phyloP scores from a whole-genome alignment of 2,888 invertebrate species.

The Tenthredo scrophulariae region DNA sequence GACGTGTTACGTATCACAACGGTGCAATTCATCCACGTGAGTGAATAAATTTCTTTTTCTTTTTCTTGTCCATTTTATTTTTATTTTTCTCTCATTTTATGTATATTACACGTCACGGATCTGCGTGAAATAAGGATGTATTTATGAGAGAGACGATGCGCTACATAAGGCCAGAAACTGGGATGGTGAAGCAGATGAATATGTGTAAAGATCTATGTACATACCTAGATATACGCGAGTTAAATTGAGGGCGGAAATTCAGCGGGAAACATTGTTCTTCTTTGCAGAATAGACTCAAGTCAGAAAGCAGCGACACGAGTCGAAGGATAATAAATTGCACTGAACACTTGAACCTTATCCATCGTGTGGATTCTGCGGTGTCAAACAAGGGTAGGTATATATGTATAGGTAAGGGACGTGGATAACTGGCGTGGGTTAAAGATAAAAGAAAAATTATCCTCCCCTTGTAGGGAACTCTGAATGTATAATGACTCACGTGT shows the following conservation, averaged over 20 bases:
- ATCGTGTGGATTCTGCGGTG: background rate
- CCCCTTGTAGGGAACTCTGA: background rate
- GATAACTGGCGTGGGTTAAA: background rate
- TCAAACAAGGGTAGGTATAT: background rate
- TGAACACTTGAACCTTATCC: background rate
- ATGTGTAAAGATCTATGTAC: background rate
- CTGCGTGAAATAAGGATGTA: background rate
- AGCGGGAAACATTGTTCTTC: slow-evolving; percentile 33
- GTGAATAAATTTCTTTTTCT: background rate
- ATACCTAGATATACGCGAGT: background rate
- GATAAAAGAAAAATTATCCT: slow-evolving; percentile 2
- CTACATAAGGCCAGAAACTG: background rate
- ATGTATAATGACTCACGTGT: slow-evolving; percentile 20
- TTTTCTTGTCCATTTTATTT: background rate
- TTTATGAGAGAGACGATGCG: background rate
- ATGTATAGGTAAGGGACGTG: background rate
- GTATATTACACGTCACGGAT: background rate
- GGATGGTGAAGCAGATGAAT: background rate
- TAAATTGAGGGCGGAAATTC: slow-evolving; percentile 1
- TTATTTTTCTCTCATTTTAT: background rate
- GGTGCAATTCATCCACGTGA: background rate
- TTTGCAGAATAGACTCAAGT: background rate
- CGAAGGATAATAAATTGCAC: slow-evolving; percentile 28
- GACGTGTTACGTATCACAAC: slow-evolving; percentile 1
- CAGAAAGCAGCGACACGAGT: background rate